Conservation (phyloP, 1,140 invertebrate genomes). For the Cherax destructor region DNA sequence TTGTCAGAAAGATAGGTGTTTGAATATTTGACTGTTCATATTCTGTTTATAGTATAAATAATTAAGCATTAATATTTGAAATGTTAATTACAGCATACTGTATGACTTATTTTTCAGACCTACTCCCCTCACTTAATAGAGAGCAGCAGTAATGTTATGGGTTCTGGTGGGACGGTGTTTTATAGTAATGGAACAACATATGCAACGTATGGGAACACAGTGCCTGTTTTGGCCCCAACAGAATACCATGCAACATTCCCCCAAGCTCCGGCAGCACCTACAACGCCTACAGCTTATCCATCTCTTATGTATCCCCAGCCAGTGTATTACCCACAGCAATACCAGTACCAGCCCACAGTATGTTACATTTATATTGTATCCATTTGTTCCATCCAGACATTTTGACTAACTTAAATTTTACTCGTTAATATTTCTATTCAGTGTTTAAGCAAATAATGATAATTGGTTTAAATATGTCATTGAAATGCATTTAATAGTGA, state of each 20-base stretch:
- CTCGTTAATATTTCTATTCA: too few species aligned
- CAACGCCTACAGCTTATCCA: conserved; percentile 45
- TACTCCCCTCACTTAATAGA: conserved; percentile 59
- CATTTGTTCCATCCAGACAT: not conserved
- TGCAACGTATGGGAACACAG: conserved; percentile 30
- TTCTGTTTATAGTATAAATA: too few species aligned
- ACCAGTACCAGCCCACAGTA: conserved; percentile 64
- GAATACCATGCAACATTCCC: conserved; percentile 57
- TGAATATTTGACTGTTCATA: too few species aligned
- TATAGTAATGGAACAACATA: conserved; percentile 39
- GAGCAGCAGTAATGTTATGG: conserved; percentile 42
- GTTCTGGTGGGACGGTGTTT: conserved; percentile 50
- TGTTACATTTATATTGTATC: not conserved
- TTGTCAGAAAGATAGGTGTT: too few species aligned
- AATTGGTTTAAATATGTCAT: too few species aligned
- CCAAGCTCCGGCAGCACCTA: conserved; percentile 44
- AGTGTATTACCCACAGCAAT: conserved; percentile 53
- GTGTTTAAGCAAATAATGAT: too few species aligned
- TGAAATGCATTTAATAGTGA: too few species aligned
- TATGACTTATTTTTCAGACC: conserved; percentile 28
- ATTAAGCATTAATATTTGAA: too few species aligned
- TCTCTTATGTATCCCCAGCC: conserved; percentile 48
- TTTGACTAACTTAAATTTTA: too few species aligned
- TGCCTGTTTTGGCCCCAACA: conserved; percentile 38
- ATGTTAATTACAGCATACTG: not conserved